These are phyloP conservation scores for Malacoctenus gilli DNA, from an alignment of 2,797 vertebrate genomes.

Conservation along the genomic window DNA sequence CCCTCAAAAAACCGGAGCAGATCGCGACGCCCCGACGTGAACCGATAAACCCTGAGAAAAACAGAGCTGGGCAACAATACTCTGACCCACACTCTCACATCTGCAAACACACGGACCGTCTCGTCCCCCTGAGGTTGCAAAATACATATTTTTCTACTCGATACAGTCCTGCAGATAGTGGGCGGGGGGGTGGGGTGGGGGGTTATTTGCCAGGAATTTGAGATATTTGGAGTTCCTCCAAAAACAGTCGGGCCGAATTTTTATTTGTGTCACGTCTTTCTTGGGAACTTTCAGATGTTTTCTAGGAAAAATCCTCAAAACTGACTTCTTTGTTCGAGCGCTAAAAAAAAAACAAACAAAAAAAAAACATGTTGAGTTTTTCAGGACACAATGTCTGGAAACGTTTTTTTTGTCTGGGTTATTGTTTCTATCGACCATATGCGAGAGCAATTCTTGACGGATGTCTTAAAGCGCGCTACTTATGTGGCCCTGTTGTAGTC, in stretches of 20 bases:
- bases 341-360: too few species aligned
- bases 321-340: neutral
- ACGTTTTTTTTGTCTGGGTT: too few species aligned
- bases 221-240: neutral
- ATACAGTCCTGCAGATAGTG: neutral
- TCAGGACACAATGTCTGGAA: too few species aligned
- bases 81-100: constrained; percentile 8
- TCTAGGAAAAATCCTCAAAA: constrained; percentile 3
- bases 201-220: constrained; percentile 2
- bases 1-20: constrained; percentile 22
- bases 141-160: neutral
- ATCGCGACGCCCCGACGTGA: constrained; percentile 21
- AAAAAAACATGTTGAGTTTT: neutral
- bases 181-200: too few species aligned
- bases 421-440: too few species aligned
- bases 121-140: neutral
- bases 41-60: constrained; percentile 37
- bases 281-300: neutral
- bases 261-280: neutral
- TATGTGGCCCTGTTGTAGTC: too few species aligned
- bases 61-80: constrained; percentile 20
- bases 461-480: too few species aligned
- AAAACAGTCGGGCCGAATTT: neutral
- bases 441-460: too few species aligned
- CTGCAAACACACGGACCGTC: neutral